Evolutionary conservation across 37 sponge, comb jelly and placozoan species (phyloP), one percentile per base, ranked within the genome.

Genomic region (Hormiphora californensis): DNA sequence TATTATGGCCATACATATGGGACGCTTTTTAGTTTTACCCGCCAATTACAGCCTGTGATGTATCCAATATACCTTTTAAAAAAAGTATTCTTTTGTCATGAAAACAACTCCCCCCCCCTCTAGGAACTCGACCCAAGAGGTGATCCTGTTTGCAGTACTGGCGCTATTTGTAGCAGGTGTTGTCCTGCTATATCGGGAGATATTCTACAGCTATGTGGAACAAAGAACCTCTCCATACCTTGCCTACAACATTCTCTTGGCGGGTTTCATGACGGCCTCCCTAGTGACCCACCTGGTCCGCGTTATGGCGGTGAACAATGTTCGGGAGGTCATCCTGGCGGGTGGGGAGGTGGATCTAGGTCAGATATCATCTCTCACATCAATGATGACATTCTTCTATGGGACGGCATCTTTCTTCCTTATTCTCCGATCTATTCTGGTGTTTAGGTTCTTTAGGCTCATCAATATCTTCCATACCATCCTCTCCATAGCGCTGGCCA

Each of bases 41-140:
- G n/a, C n/a, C n/a, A n/a, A n/a, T n/a, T n/a, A n/a, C n/a, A n/a
- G n/a, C n/a, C n/a, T n/a, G n/a, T n/a, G n/a, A n/a, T n/a, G n/a
- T n/a, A n/a, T n/a, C n/a, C n/a, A n/a, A n/a, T n/a, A n/a, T n/a
- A n/a, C n/a, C n/a, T n/a, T n/a, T n/a, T n/a, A n/a, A n/a, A n/a
- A n/a, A n/a, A n/a, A n/a, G n/a, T n/a, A n/a, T n/a, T n/a, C n/a
- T n/a, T n/a, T n/a, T n/a, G n/a, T n/a, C n/a, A n/a, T n/a, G n/a
- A n/a, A n/a, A n/a, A n/a, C n/a, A n/a, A n/a, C n/a, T n/a, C n/a
- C n/a, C n/a, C n/a, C n/a, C n/a, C n/a, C 9, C 15, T 32, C 35
- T 38, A 73, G 81, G 81, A 73, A 73, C 46, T 73, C 81, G 7
- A 40, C 44, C 9, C 81, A 73, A 40, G 81, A 73, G 43, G 68